A percentile compares a stretch with the other conserved stretches of the same genome.
Conservation (phyloP, 2,797 vertebrate species). For the Periophthalmus magnuspinnatus region DNA sequence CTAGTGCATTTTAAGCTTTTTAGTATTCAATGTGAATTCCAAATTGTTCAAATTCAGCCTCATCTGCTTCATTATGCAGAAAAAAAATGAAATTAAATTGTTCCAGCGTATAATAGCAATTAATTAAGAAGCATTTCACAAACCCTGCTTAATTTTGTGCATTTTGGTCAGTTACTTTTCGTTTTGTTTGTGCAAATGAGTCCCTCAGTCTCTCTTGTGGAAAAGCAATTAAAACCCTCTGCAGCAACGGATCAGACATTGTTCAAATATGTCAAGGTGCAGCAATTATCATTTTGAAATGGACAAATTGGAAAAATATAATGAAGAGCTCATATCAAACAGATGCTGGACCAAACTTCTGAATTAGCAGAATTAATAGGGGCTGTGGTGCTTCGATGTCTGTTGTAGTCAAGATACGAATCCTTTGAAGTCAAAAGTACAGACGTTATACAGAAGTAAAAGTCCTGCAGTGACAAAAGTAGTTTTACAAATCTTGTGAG, state of each 20-base stretch:
- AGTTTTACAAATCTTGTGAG: not conserved
- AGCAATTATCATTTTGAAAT: slow-evolving; percentile 75
- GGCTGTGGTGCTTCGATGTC: slow-evolving; percentile 11
- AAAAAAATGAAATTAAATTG: slow-evolving; percentile 12
- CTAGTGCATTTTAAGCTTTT: not conserved
- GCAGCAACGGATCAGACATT: slow-evolving; percentile 58
- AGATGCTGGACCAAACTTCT: slow-evolving; percentile 51
- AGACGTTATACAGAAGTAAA: not conserved
- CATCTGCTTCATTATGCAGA: slow-evolving; percentile 12
- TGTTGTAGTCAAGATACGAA: not conserved
- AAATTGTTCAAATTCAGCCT: not conserved
- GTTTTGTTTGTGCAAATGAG: slow-evolving; percentile 38
- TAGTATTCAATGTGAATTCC: not conserved
- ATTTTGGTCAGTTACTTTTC: slow-evolving; percentile 24
- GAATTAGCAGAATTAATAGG: slow-evolving; percentile 69
- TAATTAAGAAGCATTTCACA: slow-evolving; percentile 27
- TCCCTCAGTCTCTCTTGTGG: slow-evolving; percentile 16
- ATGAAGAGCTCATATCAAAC: slow-evolving; percentile 65
- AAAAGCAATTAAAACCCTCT: slow-evolving; percentile 61
- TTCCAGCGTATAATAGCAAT: slow-evolving; percentile 15
- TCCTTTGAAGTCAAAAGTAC: not conserved
- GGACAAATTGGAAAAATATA: slow-evolving; percentile 75
- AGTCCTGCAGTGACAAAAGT: not conserved
- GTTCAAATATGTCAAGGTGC: slow-evolving; percentile 70
- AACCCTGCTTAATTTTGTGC: slow-evolving; percentile 20